Base-by-base conservation (phyloP, 2,888 invertebrate genomes). In the Podabrus alpinus region DNA sequence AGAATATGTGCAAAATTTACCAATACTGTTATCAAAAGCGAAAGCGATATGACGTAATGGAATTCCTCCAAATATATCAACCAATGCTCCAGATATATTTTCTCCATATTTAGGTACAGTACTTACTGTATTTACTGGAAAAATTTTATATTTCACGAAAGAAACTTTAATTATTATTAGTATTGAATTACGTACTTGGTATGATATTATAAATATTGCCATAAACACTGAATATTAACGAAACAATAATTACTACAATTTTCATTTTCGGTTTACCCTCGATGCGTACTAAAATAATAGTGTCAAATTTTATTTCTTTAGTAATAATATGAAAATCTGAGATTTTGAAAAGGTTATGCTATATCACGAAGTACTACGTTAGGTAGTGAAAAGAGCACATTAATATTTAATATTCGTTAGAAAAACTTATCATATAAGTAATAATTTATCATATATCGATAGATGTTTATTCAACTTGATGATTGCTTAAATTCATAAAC, bases 51-150 rank as follows among this genome's bases (percentile, higher is more conserved):
- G 79, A 71, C 82, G 79, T 25, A 84, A 75, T 9, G 86, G 86
- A 80, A 87, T 85, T 15, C 85, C 85, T 67, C 79, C 76, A 11
- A 85, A 77, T 67, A 87, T 85, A 69, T 87, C 87, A 59, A 79
- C 80, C 15, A 85, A 73, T n/a, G 88, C 87, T 25, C 80, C 77
- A 16, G 83, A 80, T 59, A 87, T 81, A 79, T 87, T 84, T 10
- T 86, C 87, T 15, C 86, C 86, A 79, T 82, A 84, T 59, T 80
- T 76, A 72, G 72, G n/a, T n/a, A 15, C 24, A 10, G 17, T 16
- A 59, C 17, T 45, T 16, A 45, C 1, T 13, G 13, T 0, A 19
- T 45, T 45, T n/a, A n/a, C 62, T 64, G 19, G 7, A 64, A 64
- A 16, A 61, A 13, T 7, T 1, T 21, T 64, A 2, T 19, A 64